phyloP scores from a whole-genome alignment of 2,888 invertebrate species.

The Liposcelis brunnea region DNA sequence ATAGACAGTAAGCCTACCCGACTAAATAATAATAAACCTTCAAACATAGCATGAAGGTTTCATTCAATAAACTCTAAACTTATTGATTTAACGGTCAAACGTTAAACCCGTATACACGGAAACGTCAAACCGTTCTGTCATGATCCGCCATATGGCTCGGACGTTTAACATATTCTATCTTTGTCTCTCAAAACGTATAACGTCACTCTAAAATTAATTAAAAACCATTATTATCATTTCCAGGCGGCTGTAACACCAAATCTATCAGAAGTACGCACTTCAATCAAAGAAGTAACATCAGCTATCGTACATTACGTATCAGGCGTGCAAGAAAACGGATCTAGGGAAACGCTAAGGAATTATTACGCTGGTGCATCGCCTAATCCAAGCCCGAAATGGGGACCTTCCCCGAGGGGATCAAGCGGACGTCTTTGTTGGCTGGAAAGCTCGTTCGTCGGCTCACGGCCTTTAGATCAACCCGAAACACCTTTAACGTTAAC shows the following conservation, averaged over 20 bases:
- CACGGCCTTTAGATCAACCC: conserved; percentile 68
- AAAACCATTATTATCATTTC: no score
- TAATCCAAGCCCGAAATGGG: conserved; percentile 15
- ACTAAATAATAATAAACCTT: no score
- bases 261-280: conserved; percentile 53
- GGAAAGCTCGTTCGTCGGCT: conserved; percentile 81
- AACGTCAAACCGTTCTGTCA: no score
- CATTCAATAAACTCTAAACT: no score
- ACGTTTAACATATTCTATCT: no score
- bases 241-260: conserved; percentile 22
- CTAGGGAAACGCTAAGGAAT: conserved; percentile 9
- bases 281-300: conserved; percentile 82
- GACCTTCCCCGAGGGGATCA: conserved; percentile 34
- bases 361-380: neutral
- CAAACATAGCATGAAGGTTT: no score
- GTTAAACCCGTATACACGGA: no score
- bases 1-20: no score
- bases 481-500: conserved; percentile 45
- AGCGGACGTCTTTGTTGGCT: conserved; percentile 70
- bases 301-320: conserved; percentile 81
- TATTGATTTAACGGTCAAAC: no score
- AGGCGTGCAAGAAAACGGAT: conserved; percentile 29
- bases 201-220: no score
- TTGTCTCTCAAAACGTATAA: no score
- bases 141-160: no score